Conservation (phyloP, 2,888 invertebrate species). For the Andrena fulva region DNA sequence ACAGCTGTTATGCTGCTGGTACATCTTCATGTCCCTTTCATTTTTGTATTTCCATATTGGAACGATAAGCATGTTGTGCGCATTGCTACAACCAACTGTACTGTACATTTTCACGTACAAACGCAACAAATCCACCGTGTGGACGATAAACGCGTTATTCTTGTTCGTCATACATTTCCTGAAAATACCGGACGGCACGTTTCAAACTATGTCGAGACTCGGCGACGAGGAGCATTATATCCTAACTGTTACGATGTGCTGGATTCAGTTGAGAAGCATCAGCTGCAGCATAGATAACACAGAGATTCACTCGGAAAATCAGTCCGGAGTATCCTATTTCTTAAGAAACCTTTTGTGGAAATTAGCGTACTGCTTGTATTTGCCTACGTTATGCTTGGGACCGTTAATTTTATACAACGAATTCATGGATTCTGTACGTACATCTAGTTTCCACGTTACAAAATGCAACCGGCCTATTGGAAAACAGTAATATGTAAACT, state of each 20-base stretch:
- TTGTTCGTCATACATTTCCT: constrained; percentile 86
- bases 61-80: constrained; percentile 85
- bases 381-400: constrained; percentile 93
- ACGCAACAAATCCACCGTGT: constrained; percentile 86
- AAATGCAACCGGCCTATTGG: constrained; percentile 1
- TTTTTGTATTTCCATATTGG: constrained; percentile 86
- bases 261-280: constrained; percentile 91
- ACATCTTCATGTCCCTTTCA: constrained; percentile 85
- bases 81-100: constrained; percentile 87
- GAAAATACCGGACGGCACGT: constrained; percentile 85
- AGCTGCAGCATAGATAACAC: constrained; percentile 89
- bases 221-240: constrained; percentile 86
- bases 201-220: constrained; percentile 84
- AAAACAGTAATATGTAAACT: not conserved
- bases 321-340: constrained; percentile 47
- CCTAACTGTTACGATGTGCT: constrained; percentile 87
- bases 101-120: constrained; percentile 85
- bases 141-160: constrained; percentile 86
- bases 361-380: constrained; percentile 91
- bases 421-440: constrained; percentile 85
- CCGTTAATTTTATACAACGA: constrained; percentile 93
- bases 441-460: constrained; percentile 3
- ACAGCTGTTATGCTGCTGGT: constrained; percentile 86
- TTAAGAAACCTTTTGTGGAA: constrained; percentile 86
- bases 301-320: constrained; percentile 15